Conservation (phyloP, 2,888 invertebrate genomes). For the Cataglyphis cursor region DNA sequence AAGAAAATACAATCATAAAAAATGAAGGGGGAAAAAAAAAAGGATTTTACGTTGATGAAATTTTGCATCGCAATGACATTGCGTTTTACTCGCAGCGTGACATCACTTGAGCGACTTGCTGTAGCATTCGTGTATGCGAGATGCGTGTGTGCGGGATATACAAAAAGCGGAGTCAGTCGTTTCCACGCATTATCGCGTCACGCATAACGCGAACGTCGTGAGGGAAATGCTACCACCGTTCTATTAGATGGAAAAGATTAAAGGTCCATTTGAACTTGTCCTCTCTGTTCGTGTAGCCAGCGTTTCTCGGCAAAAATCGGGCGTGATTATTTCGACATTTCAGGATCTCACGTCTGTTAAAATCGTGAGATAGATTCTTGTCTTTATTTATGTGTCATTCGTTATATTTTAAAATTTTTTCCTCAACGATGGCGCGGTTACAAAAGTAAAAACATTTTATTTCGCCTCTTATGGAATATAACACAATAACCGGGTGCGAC, state of each 20-base stretch:
- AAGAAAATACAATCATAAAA: not conserved
- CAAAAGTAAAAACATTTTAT: not conserved
- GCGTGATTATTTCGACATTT: not conserved
- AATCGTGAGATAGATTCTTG: not conserved
- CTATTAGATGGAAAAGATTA: conserved; percentile 17
- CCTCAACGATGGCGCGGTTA: not conserved
- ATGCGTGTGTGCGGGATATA: conserved; percentile 12
- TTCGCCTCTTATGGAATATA: not conserved
- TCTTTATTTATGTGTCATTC: not conserved
- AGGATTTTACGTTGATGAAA: not conserved
- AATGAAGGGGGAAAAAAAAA: not conserved
- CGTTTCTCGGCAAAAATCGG: not conserved
- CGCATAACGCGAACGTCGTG: conserved; percentile 42
- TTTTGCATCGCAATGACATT: conserved; percentile 9
- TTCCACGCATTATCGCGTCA: conserved; percentile 57
- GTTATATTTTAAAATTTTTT: not conserved
- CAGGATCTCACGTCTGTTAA: not conserved
- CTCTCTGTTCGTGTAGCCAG: not conserved
- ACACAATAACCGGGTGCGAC: not conserved
- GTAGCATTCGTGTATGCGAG: not conserved
- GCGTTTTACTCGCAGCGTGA: conserved; percentile 1
- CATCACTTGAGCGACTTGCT: conserved; percentile 18
- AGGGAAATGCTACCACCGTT: conserved; percentile 13
- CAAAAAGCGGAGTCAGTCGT: conserved; percentile 59
- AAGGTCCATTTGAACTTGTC: conserved; percentile 11